phyloP scores from a whole-genome alignment of 2,113 vertebrate genomes.

The Galbula dea region DNA sequence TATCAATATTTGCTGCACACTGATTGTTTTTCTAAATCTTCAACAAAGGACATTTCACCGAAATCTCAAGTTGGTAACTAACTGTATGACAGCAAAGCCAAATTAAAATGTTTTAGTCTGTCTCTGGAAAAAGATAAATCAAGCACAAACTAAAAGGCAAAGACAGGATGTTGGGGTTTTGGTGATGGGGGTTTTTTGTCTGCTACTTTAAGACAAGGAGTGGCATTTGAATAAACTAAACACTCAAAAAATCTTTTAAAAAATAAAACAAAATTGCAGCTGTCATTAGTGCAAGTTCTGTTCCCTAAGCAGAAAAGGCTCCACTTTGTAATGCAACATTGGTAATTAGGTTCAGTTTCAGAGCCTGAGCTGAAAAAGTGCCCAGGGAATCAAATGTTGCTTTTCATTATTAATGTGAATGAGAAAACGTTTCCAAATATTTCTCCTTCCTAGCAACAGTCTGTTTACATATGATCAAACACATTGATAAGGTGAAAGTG shows the following conservation, averaged over 20 bases:
- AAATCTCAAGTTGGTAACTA: conserved; percentile 58
- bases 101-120: conserved; percentile 64
- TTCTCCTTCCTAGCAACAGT: neutral
- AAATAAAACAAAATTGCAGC: neutral
- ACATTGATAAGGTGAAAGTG: neutral
- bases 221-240: conserved; percentile 3
- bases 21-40: conserved; percentile 73
- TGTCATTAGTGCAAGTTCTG: neutral
- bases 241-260: neutral
- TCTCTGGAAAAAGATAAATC: neutral
- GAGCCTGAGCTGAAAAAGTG: conserved; percentile 30
- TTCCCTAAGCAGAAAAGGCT: conserved; percentile 23
- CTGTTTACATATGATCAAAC: neutral
- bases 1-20: conserved; percentile 73
- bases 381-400: conserved; percentile 50
- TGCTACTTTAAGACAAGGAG: neutral
- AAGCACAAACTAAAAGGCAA: neutral
- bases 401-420: conserved; percentile 55
- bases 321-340: conserved; percentile 12
- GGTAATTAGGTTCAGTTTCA: conserved; percentile 66
- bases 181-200: neutral
- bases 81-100: conserved; percentile 37
- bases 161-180: neutral
- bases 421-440: conserved; percentile 24
- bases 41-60: conserved; percentile 68